phyloP scores from a whole-genome alignment of 2,888 invertebrate species.

The Sesia bembeciformis region DNA sequence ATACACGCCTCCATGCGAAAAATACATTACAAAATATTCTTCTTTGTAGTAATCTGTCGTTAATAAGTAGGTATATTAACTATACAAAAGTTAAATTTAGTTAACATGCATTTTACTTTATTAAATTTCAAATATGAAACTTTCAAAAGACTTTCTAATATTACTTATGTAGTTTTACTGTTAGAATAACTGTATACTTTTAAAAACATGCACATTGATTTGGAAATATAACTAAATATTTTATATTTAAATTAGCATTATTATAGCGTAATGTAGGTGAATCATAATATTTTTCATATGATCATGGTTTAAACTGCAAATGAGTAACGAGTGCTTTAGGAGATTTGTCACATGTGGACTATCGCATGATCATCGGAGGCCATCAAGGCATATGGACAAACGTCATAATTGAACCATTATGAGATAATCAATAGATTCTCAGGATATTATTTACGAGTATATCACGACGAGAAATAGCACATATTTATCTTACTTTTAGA shows the following conservation, averaged over 20 bases:
- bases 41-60: neutral
- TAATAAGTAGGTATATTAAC: conserved; percentile 1
- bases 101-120: conserved; percentile 26
- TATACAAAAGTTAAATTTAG: conserved; percentile 26
- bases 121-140: conserved; percentile 26
- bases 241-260: neutral
- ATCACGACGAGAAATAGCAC: no score
- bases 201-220: conserved; percentile 3
- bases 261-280: neutral
- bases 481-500: no score
- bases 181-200: neutral
- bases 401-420: no score
- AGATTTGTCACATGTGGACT: no score
- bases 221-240: neutral
- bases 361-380: no score
- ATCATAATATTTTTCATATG: neutral
- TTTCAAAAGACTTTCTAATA: neutral
- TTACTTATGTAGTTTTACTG: neutral
- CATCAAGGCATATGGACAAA: no score
- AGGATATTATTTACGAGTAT: no score
- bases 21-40: neutral
- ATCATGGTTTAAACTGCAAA: no score
- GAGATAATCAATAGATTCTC: no score
- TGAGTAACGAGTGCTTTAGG: no score
- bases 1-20: neutral